A percentile compares a stretch with the other conserved stretches of the same genome.
These are phyloP conservation scores for Eupithecia insigniata DNA, from an alignment of 2,888 invertebrate genomes.

Conservation along the genomic window DNA sequence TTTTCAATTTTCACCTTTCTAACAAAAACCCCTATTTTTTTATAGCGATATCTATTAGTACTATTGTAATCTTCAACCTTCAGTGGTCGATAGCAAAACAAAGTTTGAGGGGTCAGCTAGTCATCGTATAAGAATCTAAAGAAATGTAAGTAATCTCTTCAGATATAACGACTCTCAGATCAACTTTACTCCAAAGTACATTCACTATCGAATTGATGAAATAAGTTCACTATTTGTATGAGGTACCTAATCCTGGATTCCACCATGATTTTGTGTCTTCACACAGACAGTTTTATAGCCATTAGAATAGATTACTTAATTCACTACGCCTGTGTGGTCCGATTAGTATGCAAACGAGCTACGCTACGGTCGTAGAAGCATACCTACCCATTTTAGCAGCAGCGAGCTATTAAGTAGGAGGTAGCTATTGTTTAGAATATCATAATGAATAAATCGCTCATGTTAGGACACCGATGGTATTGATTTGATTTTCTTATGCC, in stretches of 20 bases:
- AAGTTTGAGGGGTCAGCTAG: too few species aligned
- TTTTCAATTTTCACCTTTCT: too few species aligned
- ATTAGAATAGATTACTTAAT: neutral
- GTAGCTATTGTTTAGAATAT: neutral
- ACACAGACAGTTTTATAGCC: neutral
- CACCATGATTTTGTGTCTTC: neutral
- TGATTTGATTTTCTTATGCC: neutral
- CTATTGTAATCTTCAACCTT: too few species aligned
- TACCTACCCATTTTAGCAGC: neutral
- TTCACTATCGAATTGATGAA: neutral
- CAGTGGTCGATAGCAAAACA: too few species aligned
- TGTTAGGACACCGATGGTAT: neutral
- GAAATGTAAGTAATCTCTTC: too few species aligned
- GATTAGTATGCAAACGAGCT: constrained; percentile 2
- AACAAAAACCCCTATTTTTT: too few species aligned
- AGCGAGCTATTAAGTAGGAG: neutral
- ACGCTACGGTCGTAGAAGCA: neutral
- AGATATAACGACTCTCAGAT: too few species aligned
- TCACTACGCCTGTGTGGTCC: constrained; percentile 1
- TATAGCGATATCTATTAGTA: too few species aligned
- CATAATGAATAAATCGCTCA: neutral
- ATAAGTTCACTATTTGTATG: neutral
- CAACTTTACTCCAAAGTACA: neutral
- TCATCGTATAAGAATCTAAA: too few species aligned
- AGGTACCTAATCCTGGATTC: neutral